These are phyloP conservation scores for Cherax quadricarinatus DNA, from an alignment of 1,140 invertebrate species.

Conservation along the genomic window DNA sequence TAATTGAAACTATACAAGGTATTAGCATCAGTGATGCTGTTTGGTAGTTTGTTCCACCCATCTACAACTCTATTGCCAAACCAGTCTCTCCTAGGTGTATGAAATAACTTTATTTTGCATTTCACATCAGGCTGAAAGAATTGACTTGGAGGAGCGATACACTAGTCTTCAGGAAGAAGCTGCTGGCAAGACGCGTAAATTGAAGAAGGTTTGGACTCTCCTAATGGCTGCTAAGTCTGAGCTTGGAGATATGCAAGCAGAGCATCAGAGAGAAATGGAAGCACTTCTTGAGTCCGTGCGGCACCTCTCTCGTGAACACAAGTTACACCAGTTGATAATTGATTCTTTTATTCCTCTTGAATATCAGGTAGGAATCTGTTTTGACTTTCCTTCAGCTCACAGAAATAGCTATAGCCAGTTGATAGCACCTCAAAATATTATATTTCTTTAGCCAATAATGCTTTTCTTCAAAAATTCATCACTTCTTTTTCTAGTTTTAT, in stretches of 20 bases:
- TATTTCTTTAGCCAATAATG: background rate
- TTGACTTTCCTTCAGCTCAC: background rate
- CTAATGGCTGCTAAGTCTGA: conserved; percentile 90
- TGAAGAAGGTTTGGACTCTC: conserved; percentile 91
- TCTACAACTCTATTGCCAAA: too few relatives aligned
- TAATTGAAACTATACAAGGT: too few relatives aligned
- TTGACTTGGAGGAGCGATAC: conserved; percentile 98
- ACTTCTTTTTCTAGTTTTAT: background rate
- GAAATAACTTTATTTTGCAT: too few relatives aligned
- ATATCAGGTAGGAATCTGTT: conserved; percentile 81
- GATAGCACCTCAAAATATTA: background rate
- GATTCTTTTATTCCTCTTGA: conserved; percentile 94
- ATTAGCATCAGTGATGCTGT: too few relatives aligned
- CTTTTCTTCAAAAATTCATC: background rate
- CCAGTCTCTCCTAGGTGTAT: too few relatives aligned
- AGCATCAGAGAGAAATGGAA: conserved; percentile 98
- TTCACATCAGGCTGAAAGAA: conserved; percentile 85
- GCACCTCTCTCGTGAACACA: conserved; percentile 92
- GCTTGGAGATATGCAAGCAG: conserved; percentile 91
- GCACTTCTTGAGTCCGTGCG: conserved; percentile 94
- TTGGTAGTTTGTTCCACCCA: too few relatives aligned
- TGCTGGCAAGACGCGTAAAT: conserved; percentile 92
- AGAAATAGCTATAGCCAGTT: background rate
- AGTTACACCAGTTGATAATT: conserved; percentile 89
- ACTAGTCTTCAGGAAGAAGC: conserved; percentile 95